Evolutionary conservation across 2,113 vertebrate species (phyloP), one percentile per base, ranked within the genome.

Genomic region (Columba livia): DNA sequence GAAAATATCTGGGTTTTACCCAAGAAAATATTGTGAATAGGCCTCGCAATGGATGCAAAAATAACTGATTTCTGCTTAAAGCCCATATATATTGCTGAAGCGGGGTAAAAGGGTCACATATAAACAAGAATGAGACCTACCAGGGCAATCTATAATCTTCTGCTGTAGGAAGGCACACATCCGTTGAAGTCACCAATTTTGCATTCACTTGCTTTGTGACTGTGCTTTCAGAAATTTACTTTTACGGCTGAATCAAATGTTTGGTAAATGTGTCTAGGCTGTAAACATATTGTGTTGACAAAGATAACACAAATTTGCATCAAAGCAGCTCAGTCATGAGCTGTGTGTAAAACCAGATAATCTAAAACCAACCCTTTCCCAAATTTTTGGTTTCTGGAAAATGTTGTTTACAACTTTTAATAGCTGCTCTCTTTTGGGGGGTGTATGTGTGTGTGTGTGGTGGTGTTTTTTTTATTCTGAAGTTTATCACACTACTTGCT

Each of bases 131-230:
- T 38, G 17, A 58, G 42, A 54, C 10, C 6, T 58, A 50, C 10
- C 15, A 86, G 24, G 48, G 4, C 58, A 58, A 53, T 14, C 25
- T 61, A 11, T 44, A 47, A 34, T 34, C 5, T 14, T 72, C 19
- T 60, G 0, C 40, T 51, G 44, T 12, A 38, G 20, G 44, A 78
- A 81, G 47, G 24, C 6, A 19, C 5, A 6, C 0, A 0, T 74
- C 9, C 73, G 92, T 78, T 91, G 54, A 79, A 80, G 50, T 70
- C 40, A 80, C 12, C 3, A 4, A 24, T 44, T 38, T 58, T 70
- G 26, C 24, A 83, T 23, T 20, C 42, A 28, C n/a, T 78, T 84
- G 31, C 14, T 8, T n/a, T 64, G 25, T 2, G 2, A 20, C 64
- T 73, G 6, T 77, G 29, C 25, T 74, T 84, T 34, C 36, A 92